Percentiles rank a stretch among this genome's conserved stretches.
These are phyloP conservation scores for Rhagonycha fulva DNA, from an alignment of 2,888 invertebrate species.

Conservation along the genomic window DNA sequence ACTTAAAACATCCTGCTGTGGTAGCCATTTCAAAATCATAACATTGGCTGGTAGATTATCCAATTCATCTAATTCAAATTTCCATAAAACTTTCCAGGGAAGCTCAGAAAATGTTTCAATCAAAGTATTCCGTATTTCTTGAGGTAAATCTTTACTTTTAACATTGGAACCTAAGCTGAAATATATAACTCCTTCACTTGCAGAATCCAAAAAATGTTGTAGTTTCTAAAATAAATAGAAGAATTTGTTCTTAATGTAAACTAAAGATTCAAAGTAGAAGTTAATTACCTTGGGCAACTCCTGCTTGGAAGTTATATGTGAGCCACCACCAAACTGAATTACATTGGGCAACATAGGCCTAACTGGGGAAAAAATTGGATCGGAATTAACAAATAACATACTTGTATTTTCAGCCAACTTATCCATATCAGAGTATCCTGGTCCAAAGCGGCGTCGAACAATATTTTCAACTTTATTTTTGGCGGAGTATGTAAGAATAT, in stretches of 20 bases:
- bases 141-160: conserved; percentile 21
- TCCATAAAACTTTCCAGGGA: conserved; percentile 55
- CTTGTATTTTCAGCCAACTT: neutral
- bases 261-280: neutral
- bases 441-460: neutral
- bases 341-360: neutral
- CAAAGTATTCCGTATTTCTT: conserved; percentile 42
- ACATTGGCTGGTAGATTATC: conserved; percentile 50
- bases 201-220: neutral
- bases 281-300: neutral
- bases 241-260: too few relatives aligned
- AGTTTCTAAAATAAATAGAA: neutral
- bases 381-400: neutral
- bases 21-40: conserved; percentile 51
- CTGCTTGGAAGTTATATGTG: neutral
- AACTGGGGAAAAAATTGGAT: neutral
- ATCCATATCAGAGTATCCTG: neutral
- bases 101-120: conserved; percentile 49
- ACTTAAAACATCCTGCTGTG: conserved; percentile 53
- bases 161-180: conserved; percentile 13
- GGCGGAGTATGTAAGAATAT: neutral
- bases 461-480: neutral
- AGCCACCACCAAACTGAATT: neutral
- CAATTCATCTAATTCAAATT: conserved; percentile 49
- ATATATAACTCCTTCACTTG: conserved; percentile 34